A percentile compares a stretch with the other conserved stretches of the same genome.
phyloP scores from a whole-genome alignment of 1,140 invertebrate species.

The Venturia canescens region DNA sequence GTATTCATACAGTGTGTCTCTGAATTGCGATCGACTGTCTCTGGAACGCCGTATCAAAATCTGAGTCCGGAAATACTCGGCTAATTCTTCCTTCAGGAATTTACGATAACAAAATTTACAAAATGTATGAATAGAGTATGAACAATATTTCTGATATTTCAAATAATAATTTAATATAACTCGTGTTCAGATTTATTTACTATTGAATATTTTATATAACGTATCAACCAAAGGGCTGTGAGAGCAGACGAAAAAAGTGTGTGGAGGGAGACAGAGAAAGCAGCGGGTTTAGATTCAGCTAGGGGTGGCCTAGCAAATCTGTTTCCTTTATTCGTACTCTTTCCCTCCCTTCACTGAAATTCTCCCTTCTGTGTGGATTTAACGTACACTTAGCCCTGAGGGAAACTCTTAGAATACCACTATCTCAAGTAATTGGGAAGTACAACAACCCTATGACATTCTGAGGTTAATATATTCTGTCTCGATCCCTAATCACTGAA shows the following conservation, averaged over 20 bases:
- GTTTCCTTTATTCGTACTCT: neutral
- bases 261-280: neutral
- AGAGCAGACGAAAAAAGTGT: too few relatives aligned
- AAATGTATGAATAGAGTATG: too few relatives aligned
- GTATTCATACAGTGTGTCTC: neutral
- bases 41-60: neutral
- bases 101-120: too few relatives aligned
- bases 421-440: slow-evolving; percentile 67
- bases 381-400: slow-evolving; percentile 36
- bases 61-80: neutral
- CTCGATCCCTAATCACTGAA: neutral
- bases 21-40: neutral
- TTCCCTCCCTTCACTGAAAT: neutral
- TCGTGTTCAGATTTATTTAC: too few relatives aligned
- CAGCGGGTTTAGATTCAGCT: neutral
- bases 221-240: neutral
- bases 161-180: too few relatives aligned
- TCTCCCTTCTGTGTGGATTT: slow-evolving; percentile 17
- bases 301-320: neutral
- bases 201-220: too few relatives aligned
- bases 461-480: slow-evolving; percentile 21
- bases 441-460: slow-evolving; percentile 63
- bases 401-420: slow-evolving; percentile 52
- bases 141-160: too few relatives aligned
- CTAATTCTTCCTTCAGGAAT: neutral